phyloP scores from a whole-genome alignment of 2,113 vertebrate species.

The Chauna torquata region DNA sequence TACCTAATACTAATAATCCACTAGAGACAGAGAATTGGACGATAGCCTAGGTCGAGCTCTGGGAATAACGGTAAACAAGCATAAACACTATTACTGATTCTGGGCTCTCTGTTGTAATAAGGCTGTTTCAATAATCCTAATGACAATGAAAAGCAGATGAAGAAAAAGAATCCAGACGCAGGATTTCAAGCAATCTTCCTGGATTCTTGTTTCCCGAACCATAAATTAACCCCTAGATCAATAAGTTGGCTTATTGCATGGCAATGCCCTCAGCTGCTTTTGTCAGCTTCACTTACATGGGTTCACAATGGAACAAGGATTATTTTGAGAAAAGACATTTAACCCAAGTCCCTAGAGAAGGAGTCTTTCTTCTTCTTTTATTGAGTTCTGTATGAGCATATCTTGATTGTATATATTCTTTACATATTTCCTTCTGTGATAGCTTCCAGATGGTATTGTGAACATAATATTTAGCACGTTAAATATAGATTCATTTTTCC shows the following conservation, averaged over 20 bases:
- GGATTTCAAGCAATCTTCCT: conserved; percentile 33
- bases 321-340: conserved; percentile 54
- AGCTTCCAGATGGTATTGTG: conserved; percentile 53
- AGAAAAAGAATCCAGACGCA: conserved; percentile 28
- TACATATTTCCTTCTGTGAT: conserved; percentile 15
- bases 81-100: conserved; percentile 1
- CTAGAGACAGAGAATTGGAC: neutral
- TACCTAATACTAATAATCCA: neutral
- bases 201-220: conserved; percentile 30
- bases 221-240: conserved; percentile 64
- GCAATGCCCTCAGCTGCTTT: conserved; percentile 9
- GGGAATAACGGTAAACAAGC: neutral
- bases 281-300: neutral
- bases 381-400: conserved; percentile 2
- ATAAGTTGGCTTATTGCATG: conserved; percentile 29
- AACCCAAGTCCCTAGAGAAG: neutral
- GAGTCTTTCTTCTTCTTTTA: conserved; percentile 3
- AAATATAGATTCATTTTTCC: conserved; percentile 57
- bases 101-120: neutral
- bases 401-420: conserved; percentile 44
- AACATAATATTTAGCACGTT: conserved; percentile 50
- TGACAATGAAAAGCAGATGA: conserved; percentile 18
- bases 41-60: neutral
- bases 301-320: conserved; percentile 26
- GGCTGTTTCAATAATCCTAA: conserved; percentile 27